These are phyloP conservation scores for Talpa occidentalis DNA, from an alignment of 2,113 vertebrate genomes.

Conservation along the genomic window DNA sequence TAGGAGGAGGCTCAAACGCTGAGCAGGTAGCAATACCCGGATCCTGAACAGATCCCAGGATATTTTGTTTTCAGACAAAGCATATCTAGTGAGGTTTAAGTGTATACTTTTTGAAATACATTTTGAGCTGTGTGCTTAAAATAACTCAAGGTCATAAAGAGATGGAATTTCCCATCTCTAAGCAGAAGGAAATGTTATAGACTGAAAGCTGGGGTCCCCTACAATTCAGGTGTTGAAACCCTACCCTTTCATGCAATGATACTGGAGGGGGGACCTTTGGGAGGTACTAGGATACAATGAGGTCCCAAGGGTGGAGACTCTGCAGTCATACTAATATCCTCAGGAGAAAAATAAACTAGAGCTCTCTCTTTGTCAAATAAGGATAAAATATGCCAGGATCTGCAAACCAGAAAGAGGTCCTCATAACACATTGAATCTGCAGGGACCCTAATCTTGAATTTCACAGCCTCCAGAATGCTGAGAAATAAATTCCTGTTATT, in stretches of 20 bases:
- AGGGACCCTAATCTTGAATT: neutral
- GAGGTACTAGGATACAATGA: neutral
- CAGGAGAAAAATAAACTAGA: neutral
- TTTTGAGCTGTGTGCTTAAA: constrained; percentile 31
- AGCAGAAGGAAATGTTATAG: neutral
- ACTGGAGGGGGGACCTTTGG: neutral
- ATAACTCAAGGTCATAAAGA: neutral
- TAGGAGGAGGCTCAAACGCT: no score
- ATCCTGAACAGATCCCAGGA: neutral
- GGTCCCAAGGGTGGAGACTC: neutral
- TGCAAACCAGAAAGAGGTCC: neutral
- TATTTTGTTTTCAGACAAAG: neutral
- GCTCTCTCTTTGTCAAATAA: neutral
- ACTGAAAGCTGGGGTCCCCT: neutral
- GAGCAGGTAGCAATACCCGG: neutral
- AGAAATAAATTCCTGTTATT: neutral
- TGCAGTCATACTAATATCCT: neutral
- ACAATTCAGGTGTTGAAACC: neutral
- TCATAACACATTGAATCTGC: neutral
- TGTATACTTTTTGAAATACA: neutral
- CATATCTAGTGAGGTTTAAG: neutral
- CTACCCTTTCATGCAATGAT: neutral
- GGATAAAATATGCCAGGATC: neutral
- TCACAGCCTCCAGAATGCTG: neutral
- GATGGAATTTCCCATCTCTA: neutral